Conservation (phyloP, 2,888 invertebrate species). For the Venustoraphidia nigricollis region DNA sequence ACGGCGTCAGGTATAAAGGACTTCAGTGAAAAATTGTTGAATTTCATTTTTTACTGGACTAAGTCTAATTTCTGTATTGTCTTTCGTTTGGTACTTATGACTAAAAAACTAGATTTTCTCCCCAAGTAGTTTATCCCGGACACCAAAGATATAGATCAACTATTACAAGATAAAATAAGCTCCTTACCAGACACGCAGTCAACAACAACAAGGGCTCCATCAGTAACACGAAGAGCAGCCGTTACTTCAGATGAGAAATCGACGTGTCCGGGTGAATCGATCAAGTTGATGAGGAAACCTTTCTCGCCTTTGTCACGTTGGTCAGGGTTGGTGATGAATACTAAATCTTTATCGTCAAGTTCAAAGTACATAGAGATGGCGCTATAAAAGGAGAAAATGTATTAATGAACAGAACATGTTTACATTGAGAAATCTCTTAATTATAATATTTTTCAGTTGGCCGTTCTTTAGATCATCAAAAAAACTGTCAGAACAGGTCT, state of each 20-base stretch:
- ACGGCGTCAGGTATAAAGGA: too few relatives aligned
- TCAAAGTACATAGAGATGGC: conserved; percentile 99
- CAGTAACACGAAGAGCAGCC: conserved; percentile 98
- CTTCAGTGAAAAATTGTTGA: too few relatives aligned
- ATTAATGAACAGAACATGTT: neutral
- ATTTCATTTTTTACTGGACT: too few relatives aligned
- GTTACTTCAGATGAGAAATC: conserved; percentile 99
- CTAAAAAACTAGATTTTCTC: too few relatives aligned
- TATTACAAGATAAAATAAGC: conserved; percentile 6
- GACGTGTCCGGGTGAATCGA: conserved; percentile 99
- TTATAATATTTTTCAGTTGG: conserved; percentile 29
- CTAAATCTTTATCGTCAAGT: conserved; percentile 84
- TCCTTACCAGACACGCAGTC: conserved; percentile 94
- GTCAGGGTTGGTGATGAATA: conserved; percentile 81
- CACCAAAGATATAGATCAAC: too few relatives aligned
- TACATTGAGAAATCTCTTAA: neutral
- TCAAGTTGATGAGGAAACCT: conserved; percentile 99
- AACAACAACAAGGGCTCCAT: conserved; percentile 98
- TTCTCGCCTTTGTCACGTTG: conserved; percentile 81
- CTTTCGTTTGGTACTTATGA: too few relatives aligned
- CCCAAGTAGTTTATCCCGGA: too few relatives aligned
- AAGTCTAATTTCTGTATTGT: too few relatives aligned
- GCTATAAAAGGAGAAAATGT: conserved; percentile 33
- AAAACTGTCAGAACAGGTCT: conserved; percentile 25
- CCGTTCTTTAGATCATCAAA: conserved; percentile 38